Percentiles rank a stretch among this genome's conserved stretches.
Evolutionary conservation across 2,888 invertebrate species (phyloP).

Genomic region (Xestia rhomboidea): DNA sequence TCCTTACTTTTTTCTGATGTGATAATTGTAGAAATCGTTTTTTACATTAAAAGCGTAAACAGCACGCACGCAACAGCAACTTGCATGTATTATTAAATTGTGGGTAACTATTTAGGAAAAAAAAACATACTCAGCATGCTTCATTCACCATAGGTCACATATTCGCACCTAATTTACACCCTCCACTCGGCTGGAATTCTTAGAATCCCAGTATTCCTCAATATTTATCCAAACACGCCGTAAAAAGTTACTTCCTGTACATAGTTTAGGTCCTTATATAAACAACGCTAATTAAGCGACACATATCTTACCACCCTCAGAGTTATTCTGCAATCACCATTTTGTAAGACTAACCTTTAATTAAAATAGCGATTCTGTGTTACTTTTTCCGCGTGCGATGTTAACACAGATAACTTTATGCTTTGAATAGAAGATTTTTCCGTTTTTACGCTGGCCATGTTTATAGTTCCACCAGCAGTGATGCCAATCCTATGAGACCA

Average conservation of each 20-base stretch:
- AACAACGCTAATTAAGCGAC: constrained; percentile 26
- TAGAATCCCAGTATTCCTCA: constrained; percentile 9
- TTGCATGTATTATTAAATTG: not conserved
- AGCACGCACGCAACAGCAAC: not conserved
- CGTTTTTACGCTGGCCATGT: not conserved
- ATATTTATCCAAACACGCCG: not conserved
- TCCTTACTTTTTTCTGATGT: too few relatives aligned
- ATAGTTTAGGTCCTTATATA: constrained; percentile 24
- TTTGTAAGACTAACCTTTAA: constrained; percentile 10
- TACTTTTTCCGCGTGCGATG: constrained; percentile 12
- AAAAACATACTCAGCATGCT: not conserved
- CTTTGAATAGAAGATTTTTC: not conserved
- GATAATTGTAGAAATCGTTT: not conserved
- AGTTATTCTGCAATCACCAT: constrained; percentile 12
- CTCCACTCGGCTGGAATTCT: constrained; percentile 3
- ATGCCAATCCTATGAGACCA: not conserved
- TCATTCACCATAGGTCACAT: not conserved
- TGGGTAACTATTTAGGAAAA: not conserved
- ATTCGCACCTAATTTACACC: constrained; percentile 31
- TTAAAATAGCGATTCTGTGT: constrained; percentile 25
- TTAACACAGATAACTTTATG: not conserved
- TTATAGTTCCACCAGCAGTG: not conserved
- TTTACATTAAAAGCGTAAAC: not conserved
- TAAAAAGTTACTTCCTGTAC: constrained; percentile 13
- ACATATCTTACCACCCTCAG: constrained; percentile 20